Evolutionary conservation across 2,113 vertebrate species (phyloP), one percentile per base, ranked within the genome.

Genomic region (Cephalopterus ornatus): DNA sequence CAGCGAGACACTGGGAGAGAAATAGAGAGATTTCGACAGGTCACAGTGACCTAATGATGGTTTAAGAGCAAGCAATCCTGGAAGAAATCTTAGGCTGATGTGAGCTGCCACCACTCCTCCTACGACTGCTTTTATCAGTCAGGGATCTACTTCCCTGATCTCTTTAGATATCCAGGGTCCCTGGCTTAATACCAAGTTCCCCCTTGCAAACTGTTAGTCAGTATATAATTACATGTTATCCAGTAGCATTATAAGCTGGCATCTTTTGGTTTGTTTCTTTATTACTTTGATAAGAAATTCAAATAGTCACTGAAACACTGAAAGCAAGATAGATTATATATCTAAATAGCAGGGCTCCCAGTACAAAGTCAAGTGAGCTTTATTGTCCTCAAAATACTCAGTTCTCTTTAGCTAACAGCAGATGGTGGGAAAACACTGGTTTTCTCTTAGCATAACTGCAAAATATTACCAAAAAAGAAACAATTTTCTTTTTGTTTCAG

Each of bases 261-360:
- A 0, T 79, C 79, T 42, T 85, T 84, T 3, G 2, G 17, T 74
- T 90, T 89, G 47, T 72, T 95, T 55, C 77, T 81, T 86, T 82
- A 92, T 74, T 89, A 72, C 72, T 87, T 89, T 81, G 94, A 88
- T 95, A 95, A 96, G 92, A 95, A 94, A 93, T 81, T 93, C 82
- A 95, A 95, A 80, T 47, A 93, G 65, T 62, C 35, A 24, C 39
- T 58, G 47, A 72, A 87, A 87, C 53, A 81, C 0, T 0, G 77
- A 81, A 23, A 86, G 39, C 20, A 19, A 85, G n/a, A 71, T 5
- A 73, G 55, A 50, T 67, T 68, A 73, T 58, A 24, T 33, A 88
- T 50, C 93, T 72, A 93, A 97, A 92, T 85, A 82, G 22, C 12
- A 67, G 52, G 55, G 46, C 11, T 83, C 59, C 42, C 63, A 75